Evolutionary conservation across 2,888 invertebrate species (phyloP), one percentile per base, ranked within the genome.

Genomic region (Sinopyrophorus schimmeli): DNA sequence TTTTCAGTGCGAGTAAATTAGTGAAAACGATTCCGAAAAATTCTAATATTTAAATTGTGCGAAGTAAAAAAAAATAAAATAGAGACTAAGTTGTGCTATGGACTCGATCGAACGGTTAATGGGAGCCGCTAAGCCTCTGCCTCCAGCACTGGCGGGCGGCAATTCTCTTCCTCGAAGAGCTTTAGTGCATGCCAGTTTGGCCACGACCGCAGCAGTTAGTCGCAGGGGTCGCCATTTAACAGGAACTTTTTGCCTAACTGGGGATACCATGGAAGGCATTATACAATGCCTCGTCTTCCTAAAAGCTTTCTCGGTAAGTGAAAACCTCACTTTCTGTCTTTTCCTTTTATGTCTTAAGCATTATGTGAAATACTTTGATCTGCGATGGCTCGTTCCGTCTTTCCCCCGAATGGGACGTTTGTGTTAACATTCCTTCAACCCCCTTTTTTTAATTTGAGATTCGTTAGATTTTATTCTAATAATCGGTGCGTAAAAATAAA

Each of bases 181-280:
- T 20, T 78, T 88, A 58, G 89, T 89, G 44, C 87, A 87, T 72
- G 87, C 87, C 51, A 86, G 86, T 63, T 76, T 88, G 56, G 86
- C 86, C 30, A 78, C 81, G 10, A 85, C 87, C 46, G 78, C 79
- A 10, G 83, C 85, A 41, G 82, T 87, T 39, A 84, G 89, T 21
- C 84, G 88, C 66, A 86, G 88, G 69, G 87, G 88, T 59, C 80
- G 90, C 56, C 90, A 91, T 70, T 80, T 92, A 55, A 89, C 89
- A 10, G 92, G 92, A 62, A 91, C 90, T 39, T 92, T 92, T 76
- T 90, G 91, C 68, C 82, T 92, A 51, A 89, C 90, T 31, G 92
- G 92, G 41, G 92, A 92, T 75, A 92, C 92, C 51, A 92, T 92
- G 91, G 92, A 92, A 71, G 92, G 91, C 63, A 92, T 92, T 69